Evolutionary conservation across 2,113 vertebrate genomes (phyloP), one percentile per base, ranked within the genome.

Genomic region (Herpailurus yagouaroundi): DNA sequence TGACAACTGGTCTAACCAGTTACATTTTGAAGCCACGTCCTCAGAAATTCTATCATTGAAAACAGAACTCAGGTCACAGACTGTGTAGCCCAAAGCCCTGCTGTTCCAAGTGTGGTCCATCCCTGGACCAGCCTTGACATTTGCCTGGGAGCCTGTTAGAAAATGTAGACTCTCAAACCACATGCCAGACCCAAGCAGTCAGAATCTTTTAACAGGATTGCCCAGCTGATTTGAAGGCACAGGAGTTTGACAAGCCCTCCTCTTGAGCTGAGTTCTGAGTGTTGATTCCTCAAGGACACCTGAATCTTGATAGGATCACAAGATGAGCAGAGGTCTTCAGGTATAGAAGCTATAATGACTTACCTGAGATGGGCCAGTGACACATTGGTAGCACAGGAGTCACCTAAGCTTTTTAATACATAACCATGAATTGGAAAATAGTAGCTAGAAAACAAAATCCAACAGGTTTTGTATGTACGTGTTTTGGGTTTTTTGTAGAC

Each of bases 261-360:
- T 84, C 38, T 25, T 27, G 25, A 31, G 36, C 36, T 60, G 31
- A 55, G 19, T 77, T 36, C 69, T 69, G 52, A 27, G 2, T 29
- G 4, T 33, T 36, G 18, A 12, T 80, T 84, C 48, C 45, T 55
- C 11, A 48, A 14, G 64, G n/a, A 15, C 50, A 25, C 50, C 1
- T 41, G 31, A 23, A 31, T 33, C 48, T 69, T 76, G 64, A 33
- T 1, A 10, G 11, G 14, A 19, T 25, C 5, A 12, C 27, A 52
- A 80, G 64, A 52, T 55, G 25, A 85, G 36, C 66, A 76, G 77
- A n/a, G 25, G 31, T 15, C 7, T 89, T 38, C 7, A 41, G 52
- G 36, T 12, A 50, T 3, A 16, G 25, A 3, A 9, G n/a, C n/a
- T 12, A 0, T 38, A 21, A 55, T 1, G 29, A 29, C 33, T 63